These are phyloP conservation scores for Troglohyphantes excavatus DNA, from an alignment of 2,888 invertebrate genomes.

Conservation along the genomic window DNA sequence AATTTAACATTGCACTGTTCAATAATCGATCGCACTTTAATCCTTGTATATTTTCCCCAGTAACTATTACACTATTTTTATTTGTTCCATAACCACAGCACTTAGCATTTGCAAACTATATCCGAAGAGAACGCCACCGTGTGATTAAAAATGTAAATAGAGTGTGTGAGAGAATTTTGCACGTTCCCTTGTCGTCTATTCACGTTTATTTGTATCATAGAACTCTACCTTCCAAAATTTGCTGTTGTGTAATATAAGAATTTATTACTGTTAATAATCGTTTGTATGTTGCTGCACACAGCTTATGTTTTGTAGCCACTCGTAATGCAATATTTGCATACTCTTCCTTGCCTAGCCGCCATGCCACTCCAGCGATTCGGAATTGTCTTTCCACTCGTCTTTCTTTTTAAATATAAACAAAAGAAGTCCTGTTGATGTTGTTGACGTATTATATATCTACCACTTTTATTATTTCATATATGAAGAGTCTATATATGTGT, in stretches of 20 bases:
- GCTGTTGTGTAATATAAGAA: constrained; percentile 78
- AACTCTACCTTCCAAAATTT: constrained; percentile 6
- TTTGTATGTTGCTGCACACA: constrained; percentile 63
- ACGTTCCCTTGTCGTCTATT: neutral
- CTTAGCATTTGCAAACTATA: too few relatives aligned
- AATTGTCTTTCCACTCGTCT: constrained; percentile 17
- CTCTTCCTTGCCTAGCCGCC: constrained; percentile 31
- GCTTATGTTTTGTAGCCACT: constrained; percentile 68
- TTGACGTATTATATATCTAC: constrained; percentile 28
- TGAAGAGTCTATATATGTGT: constrained; percentile 61
- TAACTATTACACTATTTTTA: too few relatives aligned
- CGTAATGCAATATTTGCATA: constrained; percentile 57
- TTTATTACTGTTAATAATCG: constrained; percentile 74
- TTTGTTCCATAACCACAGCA: too few relatives aligned
- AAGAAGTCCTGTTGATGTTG: constrained; percentile 29
- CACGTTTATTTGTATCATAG: constrained; percentile 21
- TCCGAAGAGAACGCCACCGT: neutral
- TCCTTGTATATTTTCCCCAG: too few relatives aligned
- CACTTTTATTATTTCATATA: constrained; percentile 44
- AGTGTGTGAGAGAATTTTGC: constrained; percentile 8
- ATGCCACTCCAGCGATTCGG: neutral
- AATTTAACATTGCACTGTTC: too few relatives aligned
- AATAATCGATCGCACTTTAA: too few relatives aligned
- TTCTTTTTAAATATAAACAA: neutral
- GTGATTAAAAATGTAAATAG: constrained; percentile 17